Base-by-base conservation (phyloP, 2,888 invertebrate species). In the Dioctria linearis region DNA sequence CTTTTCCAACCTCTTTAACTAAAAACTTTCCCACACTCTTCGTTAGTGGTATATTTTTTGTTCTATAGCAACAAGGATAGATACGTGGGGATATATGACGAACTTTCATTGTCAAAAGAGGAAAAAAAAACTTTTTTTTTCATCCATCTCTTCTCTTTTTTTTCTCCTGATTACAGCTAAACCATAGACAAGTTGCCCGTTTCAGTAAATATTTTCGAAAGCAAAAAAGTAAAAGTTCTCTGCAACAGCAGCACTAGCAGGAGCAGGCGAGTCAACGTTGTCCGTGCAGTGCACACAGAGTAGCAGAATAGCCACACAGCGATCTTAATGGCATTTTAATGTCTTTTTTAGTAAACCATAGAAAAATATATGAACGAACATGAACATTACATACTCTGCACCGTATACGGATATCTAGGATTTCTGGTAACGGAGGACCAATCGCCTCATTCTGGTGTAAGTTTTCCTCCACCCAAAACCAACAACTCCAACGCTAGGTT, bases 281-380 rank as follows among this genome's bases (percentile, higher is more conserved):
- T 51, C 49, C 4, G 69, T 46, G 25, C 67, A 42, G 67, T 51
- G 37, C 39, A 37, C 51, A 25, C 51, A n/a, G 54, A 25, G 25
- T 25, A 25, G 25, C 25, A 25, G 25, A 25, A 25, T 54, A 54
- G 54, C 54, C 54, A 69, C 69, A 69, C 25, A 39, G 69, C 49
- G 51, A 69, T 69, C 69, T 69, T 69, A 69, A 69, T 69, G 69
- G 69, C 69, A 69, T 69, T 69, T 69, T 69, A 69, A 69, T 69
- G 69, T 69, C 69, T 54, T 69, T 69, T 69, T 69, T 69, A 69
- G 46, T 39, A 51, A 11, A 4, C 0, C 25, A 25, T n/a, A 54
- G 54, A 54, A 54, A 2, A 11, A n/a, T 25, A 25, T 25, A 25
- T 25, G 25, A 25, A 25, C 25, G 25, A 25, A 25, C 11, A 54